Percentiles rank a stretch among this genome's conserved stretches.
These are phyloP conservation scores for Ophthalmolycus amberensis DNA, from an alignment of 2,113 vertebrate genomes.

Conservation along the genomic window DNA sequence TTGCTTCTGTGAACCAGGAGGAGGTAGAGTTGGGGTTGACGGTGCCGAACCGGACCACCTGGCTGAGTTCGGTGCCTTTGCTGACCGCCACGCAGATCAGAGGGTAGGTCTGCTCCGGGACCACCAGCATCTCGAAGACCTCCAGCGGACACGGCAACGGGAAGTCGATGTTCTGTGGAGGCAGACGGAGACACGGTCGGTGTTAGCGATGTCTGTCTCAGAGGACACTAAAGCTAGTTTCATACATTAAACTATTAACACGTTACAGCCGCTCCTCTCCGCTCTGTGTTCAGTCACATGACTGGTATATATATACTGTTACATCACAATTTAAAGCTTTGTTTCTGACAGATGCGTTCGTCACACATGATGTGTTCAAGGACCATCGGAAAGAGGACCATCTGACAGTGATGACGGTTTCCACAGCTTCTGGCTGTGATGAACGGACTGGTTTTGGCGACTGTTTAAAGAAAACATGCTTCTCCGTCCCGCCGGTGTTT, in stretches of 20 bases:
- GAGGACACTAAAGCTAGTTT: too few species aligned
- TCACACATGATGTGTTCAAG: neutral
- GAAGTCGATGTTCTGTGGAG: slow-evolving; percentile 92
- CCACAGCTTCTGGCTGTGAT: too few species aligned
- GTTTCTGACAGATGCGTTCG: too few species aligned
- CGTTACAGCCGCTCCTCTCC: too few species aligned
- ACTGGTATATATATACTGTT: too few species aligned
- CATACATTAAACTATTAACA: too few species aligned
- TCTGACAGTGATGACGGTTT: neutral
- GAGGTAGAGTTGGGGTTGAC: slow-evolving; percentile 96
- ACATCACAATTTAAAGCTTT: too few species aligned
- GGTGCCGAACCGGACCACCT: slow-evolving; percentile 96
- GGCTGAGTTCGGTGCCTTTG: slow-evolving; percentile 93
- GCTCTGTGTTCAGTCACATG: too few species aligned
- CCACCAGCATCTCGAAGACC: slow-evolving; percentile 98
- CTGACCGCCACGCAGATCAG: slow-evolving; percentile 96
- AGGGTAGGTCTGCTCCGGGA: slow-evolving; percentile 95
- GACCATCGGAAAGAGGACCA: neutral
- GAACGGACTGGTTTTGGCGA: too few species aligned
- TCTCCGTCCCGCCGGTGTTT: too few species aligned
- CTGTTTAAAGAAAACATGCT: too few species aligned
- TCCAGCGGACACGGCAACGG: slow-evolving; percentile 94
- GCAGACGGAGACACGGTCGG: neutral
- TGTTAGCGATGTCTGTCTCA: too few species aligned
- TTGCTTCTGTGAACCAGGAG: slow-evolving; percentile 96